phyloP scores from a whole-genome alignment of 1,140 invertebrate species.

The Littorina saxatilis region DNA sequence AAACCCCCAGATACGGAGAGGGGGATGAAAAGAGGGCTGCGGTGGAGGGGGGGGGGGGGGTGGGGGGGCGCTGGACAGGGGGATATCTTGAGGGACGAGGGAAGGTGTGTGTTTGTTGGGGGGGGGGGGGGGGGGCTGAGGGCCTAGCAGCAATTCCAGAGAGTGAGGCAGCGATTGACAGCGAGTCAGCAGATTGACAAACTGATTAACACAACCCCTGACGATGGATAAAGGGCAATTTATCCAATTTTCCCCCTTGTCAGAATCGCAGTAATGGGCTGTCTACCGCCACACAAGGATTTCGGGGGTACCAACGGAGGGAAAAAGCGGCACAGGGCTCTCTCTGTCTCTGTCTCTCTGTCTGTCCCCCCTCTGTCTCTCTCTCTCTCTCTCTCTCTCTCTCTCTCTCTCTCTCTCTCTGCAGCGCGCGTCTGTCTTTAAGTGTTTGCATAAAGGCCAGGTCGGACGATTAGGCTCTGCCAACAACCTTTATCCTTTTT shows the following conservation, averaged over 20 bases:
- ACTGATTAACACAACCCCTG: constrained; percentile 14
- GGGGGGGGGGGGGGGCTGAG: background rate
- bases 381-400: too few species aligned
- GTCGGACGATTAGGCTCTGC: too few species aligned
- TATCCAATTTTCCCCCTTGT: constrained; percentile 23
- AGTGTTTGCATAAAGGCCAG: too few species aligned
- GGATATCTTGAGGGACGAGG: too few species aligned
- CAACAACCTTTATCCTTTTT: too few species aligned
- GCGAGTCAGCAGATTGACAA: constrained; percentile 4
- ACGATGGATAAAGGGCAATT: constrained; percentile 17
- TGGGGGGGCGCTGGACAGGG: background rate
- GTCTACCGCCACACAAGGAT: background rate
- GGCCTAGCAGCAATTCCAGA: background rate
- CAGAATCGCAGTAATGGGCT: constrained; percentile 11
- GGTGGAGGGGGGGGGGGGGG: background rate
- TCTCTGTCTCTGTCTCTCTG: background rate
- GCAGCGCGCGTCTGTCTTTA: too few species aligned
- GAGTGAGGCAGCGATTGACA: constrained; percentile 13
- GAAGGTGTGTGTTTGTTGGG: too few species aligned
- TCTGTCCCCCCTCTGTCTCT: background rate
- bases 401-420: too few species aligned
- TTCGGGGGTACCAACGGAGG: background rate
- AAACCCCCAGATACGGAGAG: too few species aligned
- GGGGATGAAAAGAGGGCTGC: background rate
- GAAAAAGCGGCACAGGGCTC: background rate